phyloP scores from a whole-genome alignment of 2,113 vertebrate species.

The Forbesichthys papilliferus region DNA sequence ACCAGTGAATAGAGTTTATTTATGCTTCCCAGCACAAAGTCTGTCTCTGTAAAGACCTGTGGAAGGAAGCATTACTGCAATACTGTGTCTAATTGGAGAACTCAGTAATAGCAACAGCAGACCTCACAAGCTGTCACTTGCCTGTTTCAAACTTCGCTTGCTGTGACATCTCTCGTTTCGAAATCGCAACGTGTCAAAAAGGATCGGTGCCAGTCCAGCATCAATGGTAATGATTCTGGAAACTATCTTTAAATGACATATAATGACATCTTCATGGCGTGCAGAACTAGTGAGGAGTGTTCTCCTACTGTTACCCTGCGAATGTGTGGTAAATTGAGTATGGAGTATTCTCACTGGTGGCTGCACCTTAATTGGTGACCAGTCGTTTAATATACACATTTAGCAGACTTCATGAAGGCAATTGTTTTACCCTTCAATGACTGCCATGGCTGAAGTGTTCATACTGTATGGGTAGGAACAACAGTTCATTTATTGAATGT shows the following conservation, averaged over 20 bases:
- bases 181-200: conserved; percentile 14
- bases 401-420: too few species aligned
- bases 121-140: conserved; percentile 14
- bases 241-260: conserved; percentile 3
- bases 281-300: background rate
- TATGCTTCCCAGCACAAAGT: background rate
- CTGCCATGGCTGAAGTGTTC: too few species aligned
- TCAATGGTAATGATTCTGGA: background rate
- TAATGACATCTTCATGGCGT: conserved; percentile 5
- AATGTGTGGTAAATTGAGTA: too few species aligned
- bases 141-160: background rate
- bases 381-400: too few species aligned
- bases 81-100: conserved; percentile 12
- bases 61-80: conserved; percentile 9
- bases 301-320: background rate
- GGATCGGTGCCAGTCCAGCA: conserved; percentile 2
- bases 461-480: too few species aligned
- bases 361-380: too few species aligned
- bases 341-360: too few species aligned
- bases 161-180: conserved; percentile 10
- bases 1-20: background rate
- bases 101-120: background rate
- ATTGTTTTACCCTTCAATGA: too few species aligned
- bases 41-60: conserved; percentile 22
- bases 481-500: too few species aligned